phyloP scores from a whole-genome alignment of 2,113 vertebrate species.

The Orientallactaga bullata region DNA sequence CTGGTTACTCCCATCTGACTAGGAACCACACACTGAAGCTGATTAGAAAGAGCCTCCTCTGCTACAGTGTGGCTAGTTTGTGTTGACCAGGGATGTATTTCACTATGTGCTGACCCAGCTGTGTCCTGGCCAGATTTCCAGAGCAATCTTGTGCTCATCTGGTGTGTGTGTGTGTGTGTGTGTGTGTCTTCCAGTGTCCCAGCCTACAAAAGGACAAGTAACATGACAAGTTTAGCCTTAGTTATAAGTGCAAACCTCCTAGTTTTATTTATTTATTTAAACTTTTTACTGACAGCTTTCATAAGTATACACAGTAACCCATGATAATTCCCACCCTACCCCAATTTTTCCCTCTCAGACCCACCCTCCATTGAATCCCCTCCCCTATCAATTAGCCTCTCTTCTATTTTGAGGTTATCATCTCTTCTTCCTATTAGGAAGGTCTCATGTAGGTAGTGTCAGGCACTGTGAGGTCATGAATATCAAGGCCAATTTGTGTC shows the following conservation, averaged over 20 bases:
- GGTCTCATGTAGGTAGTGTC: no score
- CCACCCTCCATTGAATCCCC: no score
- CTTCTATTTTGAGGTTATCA: no score
- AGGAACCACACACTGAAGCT: neutral
- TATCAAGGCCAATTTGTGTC: no score
- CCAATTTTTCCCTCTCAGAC: no score
- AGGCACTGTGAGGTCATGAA: no score
- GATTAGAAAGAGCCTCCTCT: neutral
- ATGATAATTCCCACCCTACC: no score
- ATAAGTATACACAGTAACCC: no score
- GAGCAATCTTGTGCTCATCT: neutral
- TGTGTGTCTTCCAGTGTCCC: neutral
- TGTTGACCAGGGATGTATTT: neutral
- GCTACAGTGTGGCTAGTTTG: neutral
- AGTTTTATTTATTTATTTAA: neutral
- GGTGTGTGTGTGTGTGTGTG: neutral
- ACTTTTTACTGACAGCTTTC: no score
- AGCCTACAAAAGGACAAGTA: neutral
- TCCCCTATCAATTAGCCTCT: no score
- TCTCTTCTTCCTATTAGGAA: no score
- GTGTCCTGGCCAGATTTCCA: neutral
- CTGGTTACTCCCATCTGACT: neutral
- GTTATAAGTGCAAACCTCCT: no score
- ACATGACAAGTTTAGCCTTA: neutral
- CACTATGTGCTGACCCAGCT: neutral